Base-by-base conservation (phyloP, 37 sponge, comb jelly and placozoan genomes). In the Petrosia ficiformis region DNA sequence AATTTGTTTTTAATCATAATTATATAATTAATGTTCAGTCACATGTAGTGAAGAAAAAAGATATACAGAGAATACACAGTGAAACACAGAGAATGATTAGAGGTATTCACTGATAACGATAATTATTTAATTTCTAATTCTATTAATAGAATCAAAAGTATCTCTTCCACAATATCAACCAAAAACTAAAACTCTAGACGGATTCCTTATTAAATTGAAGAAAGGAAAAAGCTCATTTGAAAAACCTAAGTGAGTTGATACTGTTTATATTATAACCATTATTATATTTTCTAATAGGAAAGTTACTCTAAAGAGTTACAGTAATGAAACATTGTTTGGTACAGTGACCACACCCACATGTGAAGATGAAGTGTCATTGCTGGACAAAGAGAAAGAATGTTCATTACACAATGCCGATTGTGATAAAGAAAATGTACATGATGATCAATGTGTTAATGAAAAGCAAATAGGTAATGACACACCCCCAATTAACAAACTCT, bases 31-130 rank as follows among this genome's bases (percentile, higher is more conserved):
- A 2, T 67, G 42, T 4, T 43, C 48, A 56, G 71, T 39, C 59
- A 3, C 35, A 54, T 1, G 67, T 71, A n/a, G 33, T 73, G 59
- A 71, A 35, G 31, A 91, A 91, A 72, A 54, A 61, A n/a, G 87
- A 86, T 37, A 34, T 75, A 33, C 39, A 69, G 4, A 35, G 65
- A 30, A 70, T 91, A 36, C 83, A 83, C 72, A 86, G 87, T 72
- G 88, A 91, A 19, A 71, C 84, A 38, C 92, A 91, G 73, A 78
- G 76, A 54, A 39, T 91, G 25, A 39, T 91, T 8, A 41, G 92
- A 80, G 87, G 92, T 91, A 35, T 14, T 48, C 14, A 48, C 8
- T 48, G 14, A 48, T 14, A 14, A 48, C 54, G 14, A 19, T 14
- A 48, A 48, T 19, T 48, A 31, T 26, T 24, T 30, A 3, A 26